Evolutionary conservation across 2,888 invertebrate genomes (phyloP).

Genomic region (Drosophila greeni): DNA sequence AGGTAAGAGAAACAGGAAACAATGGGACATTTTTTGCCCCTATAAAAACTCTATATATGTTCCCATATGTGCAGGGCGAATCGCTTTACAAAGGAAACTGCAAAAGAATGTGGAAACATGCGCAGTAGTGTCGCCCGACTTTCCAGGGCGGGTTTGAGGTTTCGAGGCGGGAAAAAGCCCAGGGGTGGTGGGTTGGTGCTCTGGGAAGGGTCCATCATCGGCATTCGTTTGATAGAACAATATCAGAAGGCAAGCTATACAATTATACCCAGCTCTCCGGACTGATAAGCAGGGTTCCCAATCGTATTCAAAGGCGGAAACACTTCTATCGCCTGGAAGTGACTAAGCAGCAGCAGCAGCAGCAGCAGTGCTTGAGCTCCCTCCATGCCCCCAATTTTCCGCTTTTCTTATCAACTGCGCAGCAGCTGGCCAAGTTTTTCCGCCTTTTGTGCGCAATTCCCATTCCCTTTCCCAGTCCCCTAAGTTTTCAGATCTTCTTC

Average conservation of each 20-base stretch:
- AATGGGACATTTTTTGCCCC: conserved; percentile 45
- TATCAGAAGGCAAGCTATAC: conserved; percentile 1
- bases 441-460: conserved; percentile 37
- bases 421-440: conserved; percentile 44
- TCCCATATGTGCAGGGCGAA: conserved; percentile 15
- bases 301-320: conserved; percentile 60
- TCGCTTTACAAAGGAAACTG: conserved; percentile 28
- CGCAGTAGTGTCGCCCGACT: conserved; percentile 35
- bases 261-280: conserved; percentile 8
- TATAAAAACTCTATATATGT: conserved; percentile 14
- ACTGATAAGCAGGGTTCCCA: conserved; percentile 53
- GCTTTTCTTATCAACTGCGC: conserved; percentile 61
- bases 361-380: background rate
- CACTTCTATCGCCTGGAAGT: conserved; percentile 31
- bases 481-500: conserved; percentile 15
- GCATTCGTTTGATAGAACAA: conserved; percentile 12
- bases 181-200: conserved; percentile 23
- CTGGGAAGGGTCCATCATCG: conserved; percentile 7
- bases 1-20: conserved; percentile 52
- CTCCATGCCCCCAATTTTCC: conserved; percentile 20
- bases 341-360: conserved; percentile 18
- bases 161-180: conserved; percentile 31
- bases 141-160: conserved; percentile 40
- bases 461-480: background rate
- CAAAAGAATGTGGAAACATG: conserved; percentile 41